phyloP scores from a whole-genome alignment of 2,113 vertebrate genomes.

The Gopherus flavomarginatus region DNA sequence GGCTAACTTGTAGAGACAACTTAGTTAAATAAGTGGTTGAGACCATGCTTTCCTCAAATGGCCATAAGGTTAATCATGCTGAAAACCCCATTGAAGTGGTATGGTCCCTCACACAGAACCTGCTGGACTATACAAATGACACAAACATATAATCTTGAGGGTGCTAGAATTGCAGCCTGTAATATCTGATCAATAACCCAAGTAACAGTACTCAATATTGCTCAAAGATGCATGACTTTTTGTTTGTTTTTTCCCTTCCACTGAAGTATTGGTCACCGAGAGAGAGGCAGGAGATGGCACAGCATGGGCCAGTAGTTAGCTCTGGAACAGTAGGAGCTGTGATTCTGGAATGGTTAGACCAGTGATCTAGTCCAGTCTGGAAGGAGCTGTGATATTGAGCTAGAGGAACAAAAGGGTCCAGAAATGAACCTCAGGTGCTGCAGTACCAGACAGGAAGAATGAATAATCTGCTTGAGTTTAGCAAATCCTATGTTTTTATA shows the following conservation, averaged over 20 bases:
- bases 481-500: conserved; percentile 37
- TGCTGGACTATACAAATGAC: conserved; percentile 5
- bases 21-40: neutral
- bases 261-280: conserved; percentile 42
- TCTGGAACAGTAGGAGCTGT: conserved; percentile 37
- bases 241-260: conserved; percentile 10
- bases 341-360: conserved; percentile 24
- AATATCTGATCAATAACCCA: conserved; percentile 43
- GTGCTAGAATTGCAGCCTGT: conserved; percentile 18
- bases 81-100: neutral
- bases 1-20: neutral
- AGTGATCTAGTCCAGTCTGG: conserved; percentile 29
- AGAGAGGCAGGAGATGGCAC: conserved; percentile 45
- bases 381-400: neutral
- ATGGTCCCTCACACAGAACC: neutral
- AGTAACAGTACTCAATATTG: conserved; percentile 46
- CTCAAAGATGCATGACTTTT: conserved; percentile 52
- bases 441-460: conserved; percentile 1
- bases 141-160: neutral
- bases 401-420: conserved; percentile 34
- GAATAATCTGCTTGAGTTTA: conserved; percentile 29
- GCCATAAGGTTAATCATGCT: neutral
- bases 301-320: conserved; percentile 46
- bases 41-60: neutral
- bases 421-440: neutral